Evolutionary conservation across 2,888 invertebrate species (phyloP), one percentile per base, ranked within the genome.

Genomic region (Drosophila anomelani): DNA sequence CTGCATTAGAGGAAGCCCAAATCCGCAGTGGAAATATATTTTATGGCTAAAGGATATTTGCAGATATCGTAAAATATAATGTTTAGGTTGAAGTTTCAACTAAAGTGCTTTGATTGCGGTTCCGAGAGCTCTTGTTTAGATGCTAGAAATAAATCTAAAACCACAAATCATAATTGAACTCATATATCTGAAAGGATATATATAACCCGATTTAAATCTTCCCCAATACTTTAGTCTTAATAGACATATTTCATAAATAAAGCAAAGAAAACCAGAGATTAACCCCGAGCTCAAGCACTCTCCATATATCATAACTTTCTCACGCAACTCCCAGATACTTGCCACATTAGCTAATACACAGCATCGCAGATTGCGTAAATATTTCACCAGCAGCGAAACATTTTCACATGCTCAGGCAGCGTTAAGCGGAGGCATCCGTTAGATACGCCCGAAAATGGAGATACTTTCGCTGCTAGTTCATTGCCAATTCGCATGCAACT

Each of bases 401-500:
- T 68, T 68, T 29, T 68, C 69, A 68, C 68, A 69, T 68, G 69
- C 39, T 68, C 29, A 47, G 57, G 34, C 68, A 20, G 5, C 20
- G 56, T 68, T 68, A 56, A 57, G 69, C 39, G 56, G n/a, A 10
- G 57, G 57, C 69, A 57, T 68, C 56, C 69, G 69, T 68, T 41
- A 68, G 67, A 68, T 36, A 68, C 46, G 41, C 67, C 68, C 56
- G 68, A 39, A 68, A 56, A 67, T 41, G 59, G 15, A 66, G 71
- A 71, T 71, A 53, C 60, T 71, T 71, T 71, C 39, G 44, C 56
- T 49, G 29, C 23, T 44, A 34, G 87, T 83, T 83, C 82, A 87
- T 78, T 87, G 85, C 76, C 74, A 61, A 74, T 53, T 68, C 66
- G 76, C 81, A 78, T 84, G 85, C 82, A 85, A 82, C 75, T 67